Evolutionary conservation across 2,888 invertebrate species (phyloP).

Genomic region (Hypomecis punctinalis): DNA sequence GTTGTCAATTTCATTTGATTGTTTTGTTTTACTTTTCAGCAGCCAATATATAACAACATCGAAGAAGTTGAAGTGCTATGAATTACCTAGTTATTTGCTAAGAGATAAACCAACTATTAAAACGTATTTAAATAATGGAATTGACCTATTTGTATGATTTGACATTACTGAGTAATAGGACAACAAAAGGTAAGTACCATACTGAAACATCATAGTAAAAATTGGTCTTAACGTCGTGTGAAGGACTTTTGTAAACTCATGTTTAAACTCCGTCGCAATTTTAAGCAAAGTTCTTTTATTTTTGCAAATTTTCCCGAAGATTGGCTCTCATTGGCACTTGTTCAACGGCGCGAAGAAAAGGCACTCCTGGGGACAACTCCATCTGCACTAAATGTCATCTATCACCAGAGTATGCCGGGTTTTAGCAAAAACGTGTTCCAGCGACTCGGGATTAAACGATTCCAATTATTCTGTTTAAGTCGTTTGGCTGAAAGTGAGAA

Average conservation of each 20-base stretch:
- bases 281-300: slow-evolving; percentile 35
- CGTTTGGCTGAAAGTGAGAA: slow-evolving; percentile 34
- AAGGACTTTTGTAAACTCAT: slow-evolving; percentile 19
- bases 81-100: neutral
- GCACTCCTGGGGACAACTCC: slow-evolving; percentile 77
- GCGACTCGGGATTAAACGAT: slow-evolving; percentile 66
- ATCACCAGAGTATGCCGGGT: slow-evolving; percentile 70
- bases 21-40: slow-evolving; percentile 27
- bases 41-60: neutral
- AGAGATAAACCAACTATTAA: neutral
- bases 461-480: slow-evolving; percentile 57
- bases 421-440: slow-evolving; percentile 63
- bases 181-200: too few relatives aligned
- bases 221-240: too few relatives aligned
- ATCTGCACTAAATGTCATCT: slow-evolving; percentile 79
- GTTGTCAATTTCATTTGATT: too few relatives aligned
- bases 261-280: slow-evolving; percentile 26
- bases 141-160: too few relatives aligned
- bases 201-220: too few relatives aligned
- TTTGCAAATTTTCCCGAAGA: slow-evolving; percentile 63
- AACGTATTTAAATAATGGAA: neutral
- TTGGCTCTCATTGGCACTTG: slow-evolving; percentile 76
- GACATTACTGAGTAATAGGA: too few relatives aligned
- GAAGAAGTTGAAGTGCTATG: slow-evolving; percentile 44
- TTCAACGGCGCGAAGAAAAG: slow-evolving; percentile 75